A percentile compares a stretch with the other conserved stretches of the same genome.
Evolutionary conservation across 2,888 invertebrate genomes (phyloP).

Genomic region (Xanthorhoe designata): DNA sequence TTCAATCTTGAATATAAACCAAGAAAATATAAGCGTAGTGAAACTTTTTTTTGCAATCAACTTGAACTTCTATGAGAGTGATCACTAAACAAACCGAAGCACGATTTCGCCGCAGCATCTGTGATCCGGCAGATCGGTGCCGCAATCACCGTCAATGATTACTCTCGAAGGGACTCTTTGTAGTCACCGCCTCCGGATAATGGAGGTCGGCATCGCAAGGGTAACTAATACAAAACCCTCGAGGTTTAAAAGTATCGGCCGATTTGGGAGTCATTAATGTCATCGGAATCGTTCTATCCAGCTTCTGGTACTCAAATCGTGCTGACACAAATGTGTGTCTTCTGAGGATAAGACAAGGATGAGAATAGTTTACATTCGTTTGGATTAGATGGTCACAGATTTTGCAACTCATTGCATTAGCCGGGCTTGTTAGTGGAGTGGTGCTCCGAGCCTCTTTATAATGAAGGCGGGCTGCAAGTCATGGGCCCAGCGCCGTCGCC

Average conservation of each 20-base stretch:
- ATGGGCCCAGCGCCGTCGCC: slow-evolving; percentile 73
- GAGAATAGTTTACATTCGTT: slow-evolving; percentile 49
- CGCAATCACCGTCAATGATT: slow-evolving; percentile 72
- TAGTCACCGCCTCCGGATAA: slow-evolving; percentile 72
- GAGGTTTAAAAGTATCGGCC: slow-evolving; percentile 67
- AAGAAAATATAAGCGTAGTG: background rate
- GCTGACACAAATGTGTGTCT: slow-evolving; percentile 51
- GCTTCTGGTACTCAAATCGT: slow-evolving; percentile 65
- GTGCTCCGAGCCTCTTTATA: slow-evolving; percentile 62
- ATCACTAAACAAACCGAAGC: slow-evolving; percentile 55
- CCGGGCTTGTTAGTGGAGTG: slow-evolving; percentile 79
- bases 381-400: slow-evolving; percentile 55
- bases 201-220: slow-evolving; percentile 58
- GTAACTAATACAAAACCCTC: slow-evolving; percentile 70
- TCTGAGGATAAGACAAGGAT: slow-evolving; percentile 49
- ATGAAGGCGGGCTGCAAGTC: slow-evolving; percentile 82
- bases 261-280: slow-evolving; percentile 81
- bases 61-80: slow-evolving; percentile 15
- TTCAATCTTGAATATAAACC: slow-evolving; percentile 12
- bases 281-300: slow-evolving; percentile 71
- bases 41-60: slow-evolving; percentile 4
- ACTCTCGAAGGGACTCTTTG: slow-evolving; percentile 68
- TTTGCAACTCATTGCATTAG: slow-evolving; percentile 85
- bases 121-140: slow-evolving; percentile 53
- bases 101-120: slow-evolving; percentile 51